These are phyloP conservation scores for Varanus salvator DNA, from an alignment of 2,113 vertebrate genomes.

Conservation along the genomic window DNA sequence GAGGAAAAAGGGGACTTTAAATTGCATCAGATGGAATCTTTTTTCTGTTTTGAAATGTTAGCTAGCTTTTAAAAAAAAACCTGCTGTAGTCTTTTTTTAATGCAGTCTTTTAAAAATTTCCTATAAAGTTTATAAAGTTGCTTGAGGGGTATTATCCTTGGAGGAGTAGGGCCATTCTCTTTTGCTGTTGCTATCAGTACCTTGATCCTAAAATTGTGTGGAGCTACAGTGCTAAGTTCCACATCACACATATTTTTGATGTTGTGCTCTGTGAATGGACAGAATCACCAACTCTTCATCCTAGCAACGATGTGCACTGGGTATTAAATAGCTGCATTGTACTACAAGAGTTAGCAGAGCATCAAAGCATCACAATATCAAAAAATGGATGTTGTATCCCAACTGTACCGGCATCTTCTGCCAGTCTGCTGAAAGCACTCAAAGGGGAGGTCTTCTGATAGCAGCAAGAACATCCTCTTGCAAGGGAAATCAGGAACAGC, in stretches of 20 bases:
- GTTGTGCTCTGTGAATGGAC: background rate
- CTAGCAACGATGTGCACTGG: background rate
- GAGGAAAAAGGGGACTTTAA: background rate
- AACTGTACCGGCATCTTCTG: too few relatives aligned
- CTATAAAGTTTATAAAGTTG: background rate
- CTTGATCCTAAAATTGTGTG: too few relatives aligned
- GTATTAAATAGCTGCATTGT: background rate
- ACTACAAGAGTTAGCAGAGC: background rate
- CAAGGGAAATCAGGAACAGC: too few relatives aligned
- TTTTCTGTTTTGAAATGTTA: slow-evolving; percentile 2
- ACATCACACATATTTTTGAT: background rate
- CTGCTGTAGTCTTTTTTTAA: background rate
- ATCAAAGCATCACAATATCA: background rate
- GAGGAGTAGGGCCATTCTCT: background rate
- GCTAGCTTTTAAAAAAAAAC: background rate
- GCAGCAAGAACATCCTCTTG: too few relatives aligned
- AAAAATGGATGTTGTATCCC: too few relatives aligned
- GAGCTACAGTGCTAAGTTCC: background rate
- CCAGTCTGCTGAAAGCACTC: too few relatives aligned
- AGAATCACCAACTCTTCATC: background rate
- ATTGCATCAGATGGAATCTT: background rate
- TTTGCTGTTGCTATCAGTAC: background rate
- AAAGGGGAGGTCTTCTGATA: too few relatives aligned
- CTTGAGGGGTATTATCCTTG: background rate
- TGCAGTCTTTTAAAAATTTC: background rate